Evolutionary conservation across 92 coral and sea anemone genomes (phyloP), one percentile per base, ranked within the genome.

Genomic region (Paramuricea clavata): DNA sequence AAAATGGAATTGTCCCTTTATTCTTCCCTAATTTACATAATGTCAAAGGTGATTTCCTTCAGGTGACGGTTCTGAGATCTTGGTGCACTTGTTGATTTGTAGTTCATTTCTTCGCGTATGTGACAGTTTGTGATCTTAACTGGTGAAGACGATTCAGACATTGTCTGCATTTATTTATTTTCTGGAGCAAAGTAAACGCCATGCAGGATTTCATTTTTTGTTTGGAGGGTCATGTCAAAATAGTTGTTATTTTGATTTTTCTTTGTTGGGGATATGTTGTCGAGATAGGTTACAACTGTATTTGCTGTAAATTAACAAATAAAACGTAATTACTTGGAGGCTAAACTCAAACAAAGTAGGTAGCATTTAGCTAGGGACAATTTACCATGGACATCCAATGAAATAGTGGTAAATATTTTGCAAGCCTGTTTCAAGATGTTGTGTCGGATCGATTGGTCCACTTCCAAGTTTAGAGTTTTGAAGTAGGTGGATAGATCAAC

Each of bases 151-250:
- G 89, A 76, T 89, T 89, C 86, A 17, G 72, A 78, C 71, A 69
- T 85, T 78, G 86, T 65, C 54, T 85, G 69, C 76, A 76, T 84
- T 67, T 78, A 15, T 21, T 68, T 34, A 30, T 71, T 89, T 89
- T 36, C 83, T 89, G 89, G 89, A 19, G 92, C 79, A 70, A 85
- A 89, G 83, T 89, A 85, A 67, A 89, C 83, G 49, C 81, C 92
- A 26, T 89, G 81, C 69, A 83, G 85, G 74, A 71, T 43, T 56
- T 65, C 84, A 80, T 89, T 50, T 56, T 70, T 72, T 32, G 75
- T 77, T 79, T 89, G 92, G 35, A 89, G 89, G 36, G 87, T 80
- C 76, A 85, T 52, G 74, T 85, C 93, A 49, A 90, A 90, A 71
- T 57, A 75, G 64, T 90, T 86, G 74, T 90, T 90, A 72, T 61